Evolutionary conservation across 2,888 invertebrate species (phyloP).

Genomic region (Notocelia uddmanniana): DNA sequence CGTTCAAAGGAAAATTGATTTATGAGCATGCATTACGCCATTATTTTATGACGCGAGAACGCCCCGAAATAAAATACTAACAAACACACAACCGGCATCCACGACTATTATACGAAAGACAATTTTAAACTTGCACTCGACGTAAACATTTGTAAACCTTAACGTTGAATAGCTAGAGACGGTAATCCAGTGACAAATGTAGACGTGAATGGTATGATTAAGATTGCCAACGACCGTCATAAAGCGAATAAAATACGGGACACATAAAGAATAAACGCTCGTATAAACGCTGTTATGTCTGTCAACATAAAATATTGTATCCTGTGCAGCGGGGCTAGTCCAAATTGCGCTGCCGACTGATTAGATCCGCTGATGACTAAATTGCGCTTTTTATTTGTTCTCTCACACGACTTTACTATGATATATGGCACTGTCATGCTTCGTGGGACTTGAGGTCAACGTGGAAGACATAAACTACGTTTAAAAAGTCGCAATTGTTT

Average conservation of each 20-base stretch:
- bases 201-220: constrained; percentile 50
- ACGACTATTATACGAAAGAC: constrained; percentile 79
- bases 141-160: constrained; percentile 50
- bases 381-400: constrained; percentile 44
- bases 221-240: constrained; percentile 76
- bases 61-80: constrained; percentile 85
- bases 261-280: constrained; percentile 84
- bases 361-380: constrained; percentile 57
- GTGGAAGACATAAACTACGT: constrained; percentile 13
- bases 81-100: constrained; percentile 84
- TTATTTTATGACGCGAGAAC: constrained; percentile 85
- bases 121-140: constrained; percentile 51
- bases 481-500: constrained; percentile 15
- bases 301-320: constrained; percentile 86
- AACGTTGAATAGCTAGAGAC: constrained; percentile 52
- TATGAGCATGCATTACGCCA: constrained; percentile 83
- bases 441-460: constrained; percentile 37
- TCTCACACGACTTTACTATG: constrained; percentile 40
- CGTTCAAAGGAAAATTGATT: constrained; percentile 83
- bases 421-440: constrained; percentile 40
- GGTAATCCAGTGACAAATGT: constrained; percentile 51
- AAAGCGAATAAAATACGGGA: constrained; percentile 86
- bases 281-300: constrained; percentile 85
- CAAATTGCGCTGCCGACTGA: constrained; percentile 81
- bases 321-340: constrained; percentile 77